These are phyloP conservation scores for Suricata suricatta DNA, from an alignment of 2,113 vertebrate species.

Conservation along the genomic window DNA sequence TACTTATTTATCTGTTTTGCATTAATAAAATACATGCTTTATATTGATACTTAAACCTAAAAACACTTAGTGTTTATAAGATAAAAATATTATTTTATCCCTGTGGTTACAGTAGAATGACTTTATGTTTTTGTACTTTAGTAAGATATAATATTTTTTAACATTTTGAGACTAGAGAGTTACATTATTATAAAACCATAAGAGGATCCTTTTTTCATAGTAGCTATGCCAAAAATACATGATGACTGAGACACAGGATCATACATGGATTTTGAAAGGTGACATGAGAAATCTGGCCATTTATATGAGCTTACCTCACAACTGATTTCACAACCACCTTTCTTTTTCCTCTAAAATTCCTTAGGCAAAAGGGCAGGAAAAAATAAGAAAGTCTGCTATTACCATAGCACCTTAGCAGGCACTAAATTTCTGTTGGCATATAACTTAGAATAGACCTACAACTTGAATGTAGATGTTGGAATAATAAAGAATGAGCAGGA, in stretches of 20 bases:
- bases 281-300: background rate
- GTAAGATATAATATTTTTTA: constrained; percentile 28
- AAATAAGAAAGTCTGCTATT: background rate
- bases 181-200: constrained; percentile 28
- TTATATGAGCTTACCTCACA: background rate
- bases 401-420: background rate
- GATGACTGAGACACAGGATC: background rate
- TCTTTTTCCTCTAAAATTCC: background rate
- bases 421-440: background rate
- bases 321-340: background rate
- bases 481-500: background rate
- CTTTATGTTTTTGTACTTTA: constrained; percentile 22
- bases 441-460: background rate
- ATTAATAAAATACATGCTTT: constrained; percentile 66
- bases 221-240: background rate
- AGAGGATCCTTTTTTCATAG: constrained; percentile 24
- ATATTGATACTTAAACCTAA: constrained; percentile 58
- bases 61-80: constrained; percentile 64
- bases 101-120: background rate
- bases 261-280: constrained; percentile 34
- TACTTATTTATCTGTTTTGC: constrained; percentile 69
- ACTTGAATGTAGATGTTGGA: background rate
- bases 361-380: background rate
- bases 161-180: background rate
- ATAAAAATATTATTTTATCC: constrained; percentile 56